Base-by-base conservation (phyloP, 2,797 vertebrate species). In the Toxotes lorentzi region DNA sequence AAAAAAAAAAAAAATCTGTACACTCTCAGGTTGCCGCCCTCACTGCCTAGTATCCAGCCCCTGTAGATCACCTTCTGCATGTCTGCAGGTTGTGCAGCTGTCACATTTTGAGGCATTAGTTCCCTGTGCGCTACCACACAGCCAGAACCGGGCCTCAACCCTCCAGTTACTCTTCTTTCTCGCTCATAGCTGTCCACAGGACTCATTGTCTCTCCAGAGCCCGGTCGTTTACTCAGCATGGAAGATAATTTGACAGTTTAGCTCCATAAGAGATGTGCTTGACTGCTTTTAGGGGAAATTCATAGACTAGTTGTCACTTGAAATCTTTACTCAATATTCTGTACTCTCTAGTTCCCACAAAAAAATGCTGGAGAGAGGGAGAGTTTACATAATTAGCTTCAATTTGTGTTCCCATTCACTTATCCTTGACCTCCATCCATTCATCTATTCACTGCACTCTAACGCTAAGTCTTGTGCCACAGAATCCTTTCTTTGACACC, bases 311-410 rank as follows among this genome's bases (percentile, higher is more conserved):
- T 58, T 85, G 81, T 86, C 82, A 64, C 72, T 70, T 78, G 57
- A 79, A 87, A 80, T 88, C 69, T 84, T 79, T 66, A 86, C 78
- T 88, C 69, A 67, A 40, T 51, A 71, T 30, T 40, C 61, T 76
- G 71, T 77, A 7, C 21, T 35, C 32, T 23, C 47, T 74, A 47
- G 70, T 78, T 79, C 50, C 41, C 45, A 45, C 48, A 60, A 64
- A 45, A 51, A 47, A 48, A 68, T 13, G 62, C 76, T 86, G 34
- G 16, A 32, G 41, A 57, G 71, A 80, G 79, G 65, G 75, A 78
- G 58, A 77, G 73, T 81, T 84, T 78, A 78, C 73, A 86, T 86
- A 85, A 91, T 85, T 82, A 79, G 73, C 73, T 86, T 56, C 50
- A 70, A 68, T 89, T 87, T 81, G 78, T 83, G 48, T 86, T 89